Percentiles rank a stretch among this genome's conserved stretches.
These are phyloP conservation scores for Montipora foliosa DNA, from an alignment of 64 coral and sea anemone genomes.

Conservation along the genomic window DNA sequence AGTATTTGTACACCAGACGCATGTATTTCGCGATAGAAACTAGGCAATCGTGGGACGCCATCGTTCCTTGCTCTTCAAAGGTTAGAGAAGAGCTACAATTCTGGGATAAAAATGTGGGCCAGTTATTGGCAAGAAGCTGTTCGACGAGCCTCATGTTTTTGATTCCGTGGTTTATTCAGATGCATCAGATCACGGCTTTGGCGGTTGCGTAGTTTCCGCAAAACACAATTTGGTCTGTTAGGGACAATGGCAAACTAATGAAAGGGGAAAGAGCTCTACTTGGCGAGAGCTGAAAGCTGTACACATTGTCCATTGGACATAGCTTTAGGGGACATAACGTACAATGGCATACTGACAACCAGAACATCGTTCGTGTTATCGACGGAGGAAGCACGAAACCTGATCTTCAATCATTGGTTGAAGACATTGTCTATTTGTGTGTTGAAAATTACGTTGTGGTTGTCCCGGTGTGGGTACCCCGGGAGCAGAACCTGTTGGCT, in stretches of 20 bases:
- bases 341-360: constrained; percentile 58
- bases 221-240: background rate
- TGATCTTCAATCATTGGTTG: constrained; percentile 1
- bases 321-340: constrained; percentile 39
- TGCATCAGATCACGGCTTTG: constrained; percentile 30
- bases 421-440: constrained; percentile 42
- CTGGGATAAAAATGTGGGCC: background rate
- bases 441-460: constrained; percentile 23
- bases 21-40: constrained; percentile 41
- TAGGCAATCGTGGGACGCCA: constrained; percentile 7
- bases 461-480: constrained; percentile 41
- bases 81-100: constrained; percentile 53
- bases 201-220: background rate
- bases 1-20: constrained; percentile 28
- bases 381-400: constrained; percentile 22
- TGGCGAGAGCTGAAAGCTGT: constrained; percentile 61
- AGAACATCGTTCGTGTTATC: constrained; percentile 37
- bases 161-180: constrained; percentile 20
- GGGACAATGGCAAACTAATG: background rate
- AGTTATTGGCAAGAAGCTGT: constrained; percentile 32
- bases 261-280: constrained; percentile 40
- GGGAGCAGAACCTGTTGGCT: constrained; percentile 46
- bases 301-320: constrained; percentile 22
- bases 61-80: constrained; percentile 12
- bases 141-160: constrained; percentile 3